Percentiles rank a stretch among this genome's conserved stretches.
These are phyloP conservation scores for Drosophila ercepeae DNA, from an alignment of 1,140 invertebrate genomes.

Conservation along the genomic window DNA sequence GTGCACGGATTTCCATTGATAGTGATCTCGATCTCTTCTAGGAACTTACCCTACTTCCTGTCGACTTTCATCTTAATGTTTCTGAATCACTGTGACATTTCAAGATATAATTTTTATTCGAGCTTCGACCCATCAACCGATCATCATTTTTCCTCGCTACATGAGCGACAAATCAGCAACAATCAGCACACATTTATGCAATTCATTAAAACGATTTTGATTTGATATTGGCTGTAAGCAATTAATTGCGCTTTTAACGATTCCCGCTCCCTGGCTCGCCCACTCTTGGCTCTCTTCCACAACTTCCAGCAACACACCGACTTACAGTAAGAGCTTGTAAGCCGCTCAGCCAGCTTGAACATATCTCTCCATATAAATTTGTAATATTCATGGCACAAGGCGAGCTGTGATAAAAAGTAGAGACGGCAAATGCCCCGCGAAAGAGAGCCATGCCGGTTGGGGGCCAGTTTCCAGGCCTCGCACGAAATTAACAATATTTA, in stretches of 20 bases:
- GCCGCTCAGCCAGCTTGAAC: constrained; percentile 19
- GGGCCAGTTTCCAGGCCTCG: constrained; percentile 56
- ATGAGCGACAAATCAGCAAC: constrained; percentile 46
- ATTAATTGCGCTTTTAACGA: constrained; percentile 79
- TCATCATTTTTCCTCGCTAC: neutral
- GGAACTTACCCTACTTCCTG: constrained; percentile 23
- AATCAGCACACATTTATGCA: constrained; percentile 76
- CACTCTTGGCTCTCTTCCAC: constrained; percentile 11
- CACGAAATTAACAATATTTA: constrained; percentile 78
- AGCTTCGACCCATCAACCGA: constrained; percentile 13
- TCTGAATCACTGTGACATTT: constrained; percentile 31
- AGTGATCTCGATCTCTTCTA: neutral
- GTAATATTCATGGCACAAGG: constrained; percentile 58
- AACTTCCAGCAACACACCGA: too few species aligned
- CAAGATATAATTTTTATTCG: constrained; percentile 1
- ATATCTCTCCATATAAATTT: constrained; percentile 50
- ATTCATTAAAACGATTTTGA: constrained; percentile 79
- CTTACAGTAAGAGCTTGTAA: constrained; percentile 2
- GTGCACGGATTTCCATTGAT: neutral
- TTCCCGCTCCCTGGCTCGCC: constrained; percentile 16
- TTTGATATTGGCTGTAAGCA: constrained; percentile 69
- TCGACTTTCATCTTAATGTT: neutral
- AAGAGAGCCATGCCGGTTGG: constrained; percentile 33
- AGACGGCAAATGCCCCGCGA: constrained; percentile 4
- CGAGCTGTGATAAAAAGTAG: constrained; percentile 25